Conservation (phyloP, 2,888 invertebrate genomes). For the Drosophila maculinotata region DNA sequence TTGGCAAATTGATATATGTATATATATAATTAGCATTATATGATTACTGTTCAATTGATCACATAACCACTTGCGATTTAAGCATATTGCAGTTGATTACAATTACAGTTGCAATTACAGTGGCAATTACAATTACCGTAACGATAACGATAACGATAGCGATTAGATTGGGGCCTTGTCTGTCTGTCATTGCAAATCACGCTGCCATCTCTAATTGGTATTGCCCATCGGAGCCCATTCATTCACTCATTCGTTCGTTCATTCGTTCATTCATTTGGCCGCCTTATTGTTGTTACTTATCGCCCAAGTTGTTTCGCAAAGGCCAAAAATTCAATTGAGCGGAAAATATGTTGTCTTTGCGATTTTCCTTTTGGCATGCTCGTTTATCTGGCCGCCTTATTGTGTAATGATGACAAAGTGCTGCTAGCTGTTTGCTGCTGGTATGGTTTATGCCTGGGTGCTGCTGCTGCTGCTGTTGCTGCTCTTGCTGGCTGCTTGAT, state of each 20-base stretch:
- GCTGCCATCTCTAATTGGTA: constrained; percentile 65
- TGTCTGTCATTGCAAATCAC: constrained; percentile 46
- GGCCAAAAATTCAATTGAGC: constrained; percentile 82
- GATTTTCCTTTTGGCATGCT: constrained; percentile 71
- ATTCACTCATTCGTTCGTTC: constrained; percentile 30
- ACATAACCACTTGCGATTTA: background rate
- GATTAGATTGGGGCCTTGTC: constrained; percentile 8
- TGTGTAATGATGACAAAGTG: constrained; percentile 78
- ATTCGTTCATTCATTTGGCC: constrained; percentile 42
- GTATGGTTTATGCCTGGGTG: too few species aligned
- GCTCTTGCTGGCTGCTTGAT: constrained; percentile 32
- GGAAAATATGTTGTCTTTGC: constrained; percentile 82
- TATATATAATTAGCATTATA: too few species aligned
- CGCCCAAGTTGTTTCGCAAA: constrained; percentile 78
- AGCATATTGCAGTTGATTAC: background rate
- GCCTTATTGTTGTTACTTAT: constrained; percentile 78
- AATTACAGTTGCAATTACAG: background rate
- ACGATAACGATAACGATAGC: constrained; percentile 13
- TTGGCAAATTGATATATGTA: too few species aligned
- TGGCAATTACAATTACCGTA: constrained; percentile 13
- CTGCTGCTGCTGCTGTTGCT: constrained; percentile 20
- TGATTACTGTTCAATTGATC: too few species aligned
- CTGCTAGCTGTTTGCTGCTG: constrained; percentile 42
- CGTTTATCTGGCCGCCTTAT: constrained; percentile 68
- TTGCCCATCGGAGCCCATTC: constrained; percentile 22